Evolutionary conservation across 92 coral and sea anemone species (phyloP), one percentile per base, ranked within the genome.

Genomic region (Porites cylindrica): DNA sequence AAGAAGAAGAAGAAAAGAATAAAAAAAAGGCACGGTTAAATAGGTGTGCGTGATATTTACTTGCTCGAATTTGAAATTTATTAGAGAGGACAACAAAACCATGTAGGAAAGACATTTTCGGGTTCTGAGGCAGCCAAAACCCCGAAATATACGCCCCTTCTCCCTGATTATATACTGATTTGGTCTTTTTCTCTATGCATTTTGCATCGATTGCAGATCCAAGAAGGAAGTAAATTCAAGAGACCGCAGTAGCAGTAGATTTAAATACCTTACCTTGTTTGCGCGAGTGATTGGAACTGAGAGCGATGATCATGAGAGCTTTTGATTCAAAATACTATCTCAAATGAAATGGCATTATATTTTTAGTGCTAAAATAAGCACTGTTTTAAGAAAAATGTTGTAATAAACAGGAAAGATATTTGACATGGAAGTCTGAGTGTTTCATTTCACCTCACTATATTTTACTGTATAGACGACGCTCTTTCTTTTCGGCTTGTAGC

Each of bases 361-460:
- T 21, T 21, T 66, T 14, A 51, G 65, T 66, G 24, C 47, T 38
- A 38, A 38, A 38, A 38, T 38, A 38, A 38, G 47, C 50, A 54
- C 75, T 67, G 75, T 80, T 66, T 51, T 64, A 5, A 51, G 14
- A 9, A 51, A 65, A 29, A 65, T 51, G 62, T 67, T 80, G 11
- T 51, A 80, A 66, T 80, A 80, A 79, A 63, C 60, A 17, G 71
- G 18, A 65, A 3, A 79, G 17, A 3, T 12, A 79, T 64, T n/a
- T 8, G 51, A 1, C 63, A 43, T 59, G 58, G 1, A n/a, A 12
- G 43, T 67, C 26, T 23, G 38, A 23, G 2, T 24, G 38, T 56
- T 5, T 58, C 66, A 8, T 53, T 12, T 26, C n/a, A 10, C 54
- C 17, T 62, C 6, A 4, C 21, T 20, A 4, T 62, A 7, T 14